Conservation (phyloP, 2,113 vertebrate genomes). For the Merops nubicus region DNA sequence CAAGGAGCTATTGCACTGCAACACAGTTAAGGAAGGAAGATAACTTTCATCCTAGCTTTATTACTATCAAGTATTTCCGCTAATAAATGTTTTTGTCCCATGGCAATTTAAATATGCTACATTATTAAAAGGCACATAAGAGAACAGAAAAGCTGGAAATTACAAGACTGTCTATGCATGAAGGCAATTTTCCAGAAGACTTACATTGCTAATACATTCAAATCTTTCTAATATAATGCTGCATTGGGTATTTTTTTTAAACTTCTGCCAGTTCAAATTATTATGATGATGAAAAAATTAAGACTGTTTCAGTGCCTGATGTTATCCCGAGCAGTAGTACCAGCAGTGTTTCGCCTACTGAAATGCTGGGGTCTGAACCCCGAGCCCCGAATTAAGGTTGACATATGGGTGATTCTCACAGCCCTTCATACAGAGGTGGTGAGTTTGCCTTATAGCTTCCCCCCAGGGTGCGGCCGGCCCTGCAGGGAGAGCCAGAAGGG, state of each 20-base stretch:
- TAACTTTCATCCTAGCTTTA: not conserved
- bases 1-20: not conserved
- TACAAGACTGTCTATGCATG: not conserved
- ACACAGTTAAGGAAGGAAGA: not conserved
- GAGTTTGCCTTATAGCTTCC: too few relatives aligned
- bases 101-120: constrained; percentile 9
- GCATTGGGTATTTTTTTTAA: not conserved
- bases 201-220: constrained; percentile 14
- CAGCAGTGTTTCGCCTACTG: not conserved
- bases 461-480: too few relatives aligned
- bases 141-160: constrained; percentile 22
- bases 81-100: constrained; percentile 22
- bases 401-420: too few relatives aligned
- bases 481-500: too few relatives aligned
- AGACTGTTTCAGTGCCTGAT: not conserved
- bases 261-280: not conserved
- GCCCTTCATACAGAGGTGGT: too few relatives aligned
- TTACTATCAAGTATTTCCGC: not conserved
- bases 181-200: constrained; percentile 51
- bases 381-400: too few relatives aligned
- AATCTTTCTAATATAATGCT: not conserved
- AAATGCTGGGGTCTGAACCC: too few relatives aligned
- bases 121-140: not conserved
- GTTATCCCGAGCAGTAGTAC: not conserved
- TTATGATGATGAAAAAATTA: not conserved